phyloP scores from a whole-genome alignment of 2,797 vertebrate species.

The Limnodromus scolopaceus region DNA sequence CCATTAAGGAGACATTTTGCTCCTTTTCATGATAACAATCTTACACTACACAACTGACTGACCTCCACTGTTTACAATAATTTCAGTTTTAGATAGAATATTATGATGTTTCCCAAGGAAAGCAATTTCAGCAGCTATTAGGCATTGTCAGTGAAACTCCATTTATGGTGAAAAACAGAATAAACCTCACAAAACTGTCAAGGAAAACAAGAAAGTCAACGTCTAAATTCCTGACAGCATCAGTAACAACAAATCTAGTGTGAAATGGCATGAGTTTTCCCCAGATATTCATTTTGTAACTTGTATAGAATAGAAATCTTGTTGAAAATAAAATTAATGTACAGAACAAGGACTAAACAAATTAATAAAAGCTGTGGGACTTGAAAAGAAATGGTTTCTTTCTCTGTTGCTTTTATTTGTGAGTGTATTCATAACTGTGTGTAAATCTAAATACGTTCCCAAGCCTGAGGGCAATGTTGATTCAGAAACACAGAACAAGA shows the following conservation, averaged over 20 bases:
- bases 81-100: background rate
- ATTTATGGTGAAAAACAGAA: conserved; percentile 51
- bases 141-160: conserved; percentile 7
- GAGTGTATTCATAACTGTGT: background rate
- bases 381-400: conserved; percentile 17
- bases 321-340: conserved; percentile 36
- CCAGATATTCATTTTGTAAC: background rate
- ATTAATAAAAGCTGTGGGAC: conserved; percentile 50
- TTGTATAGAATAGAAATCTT: conserved; percentile 34
- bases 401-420: background rate
- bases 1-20: background rate
- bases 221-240: conserved; percentile 7
- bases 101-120: conserved; percentile 12
- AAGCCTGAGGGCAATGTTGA: conserved; percentile 22
- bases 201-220: conserved; percentile 36
- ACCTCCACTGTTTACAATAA: background rate
- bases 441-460: conserved; percentile 22
- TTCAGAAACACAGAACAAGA: conserved; percentile 30
- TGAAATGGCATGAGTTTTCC: conserved; percentile 51
- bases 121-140: conserved; percentile 30
- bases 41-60: background rate
- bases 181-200: conserved; percentile 47
- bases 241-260: conserved; percentile 49
- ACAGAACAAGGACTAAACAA: conserved; percentile 41
- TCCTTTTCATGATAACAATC: background rate